Evolutionary conservation across 1,140 invertebrate genomes (phyloP).

Genomic region (Pentalonia nigronervosa): DNA sequence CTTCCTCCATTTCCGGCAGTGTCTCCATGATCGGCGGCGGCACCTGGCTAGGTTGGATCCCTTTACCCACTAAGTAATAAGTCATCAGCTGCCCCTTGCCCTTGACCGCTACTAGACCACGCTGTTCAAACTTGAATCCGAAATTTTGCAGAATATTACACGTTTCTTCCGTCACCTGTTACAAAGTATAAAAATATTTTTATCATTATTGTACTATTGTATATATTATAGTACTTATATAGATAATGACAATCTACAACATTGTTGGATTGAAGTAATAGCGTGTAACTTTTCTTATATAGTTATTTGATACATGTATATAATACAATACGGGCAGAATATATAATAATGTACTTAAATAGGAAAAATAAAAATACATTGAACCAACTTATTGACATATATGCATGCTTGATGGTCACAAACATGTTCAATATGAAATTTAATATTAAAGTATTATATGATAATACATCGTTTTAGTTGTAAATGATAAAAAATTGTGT

Average conservation of each 20-base stretch:
- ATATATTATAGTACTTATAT: too few species aligned
- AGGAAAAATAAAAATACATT: background rate
- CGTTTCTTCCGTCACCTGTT: slow-evolving; percentile 91
- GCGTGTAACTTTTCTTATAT: background rate
- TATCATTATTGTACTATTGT: background rate
- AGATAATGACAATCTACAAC: background rate
- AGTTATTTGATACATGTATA: background rate
- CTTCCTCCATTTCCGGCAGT: slow-evolving; percentile 61
- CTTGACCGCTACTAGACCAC: slow-evolving; percentile 90
- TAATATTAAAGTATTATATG: background rate
- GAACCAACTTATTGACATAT: background rate
- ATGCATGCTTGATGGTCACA: too few species aligned
- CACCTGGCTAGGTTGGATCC: background rate
- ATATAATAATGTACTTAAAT: background rate
- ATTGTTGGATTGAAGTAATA: background rate
- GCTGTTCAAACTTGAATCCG: slow-evolving; percentile 89
- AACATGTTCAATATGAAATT: background rate
- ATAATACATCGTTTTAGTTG: background rate
- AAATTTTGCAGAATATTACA: slow-evolving; percentile 84
- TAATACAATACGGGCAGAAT: background rate
- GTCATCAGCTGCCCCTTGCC: slow-evolving; percentile 95
- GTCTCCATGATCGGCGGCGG: slow-evolving; percentile 60
- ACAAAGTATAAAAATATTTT: background rate
- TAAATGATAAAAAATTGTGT: background rate
- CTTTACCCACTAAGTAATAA: slow-evolving; percentile 85